phyloP scores from a whole-genome alignment of 2,113 vertebrate genomes.

The Trogon surrucura region DNA sequence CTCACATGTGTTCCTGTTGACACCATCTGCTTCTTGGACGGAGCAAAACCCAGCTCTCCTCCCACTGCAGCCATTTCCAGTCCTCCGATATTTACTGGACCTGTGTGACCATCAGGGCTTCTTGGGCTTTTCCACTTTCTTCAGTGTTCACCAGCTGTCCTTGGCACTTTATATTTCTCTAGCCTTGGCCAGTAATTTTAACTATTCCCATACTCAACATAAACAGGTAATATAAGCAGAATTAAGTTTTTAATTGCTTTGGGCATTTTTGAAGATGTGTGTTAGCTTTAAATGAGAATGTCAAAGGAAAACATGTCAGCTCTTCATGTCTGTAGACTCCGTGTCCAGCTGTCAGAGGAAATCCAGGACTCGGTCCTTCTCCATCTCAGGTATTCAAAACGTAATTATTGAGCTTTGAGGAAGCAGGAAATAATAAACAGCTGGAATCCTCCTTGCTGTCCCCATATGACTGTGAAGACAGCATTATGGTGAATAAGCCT shows the following conservation, averaged over 20 bases:
- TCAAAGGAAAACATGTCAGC: neutral
- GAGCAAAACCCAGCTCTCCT: neutral
- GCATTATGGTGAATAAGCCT: neutral
- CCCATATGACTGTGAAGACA: neutral
- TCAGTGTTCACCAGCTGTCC: neutral
- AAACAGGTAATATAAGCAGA: neutral
- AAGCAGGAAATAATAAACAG: neutral
- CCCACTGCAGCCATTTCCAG: neutral
- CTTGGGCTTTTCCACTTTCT: neutral
- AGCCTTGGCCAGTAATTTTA: neutral
- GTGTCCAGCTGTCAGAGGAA: neutral
- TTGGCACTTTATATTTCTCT: neutral
- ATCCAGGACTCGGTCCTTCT: neutral
- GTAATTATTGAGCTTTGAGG: neutral
- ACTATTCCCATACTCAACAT: neutral
- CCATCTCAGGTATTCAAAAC: neutral
- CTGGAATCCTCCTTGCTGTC: neutral
- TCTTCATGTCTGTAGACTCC: neutral
- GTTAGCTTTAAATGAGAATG: neutral
- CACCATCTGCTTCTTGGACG: neutral
- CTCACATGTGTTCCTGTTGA: neutral
- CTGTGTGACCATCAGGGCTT: neutral
- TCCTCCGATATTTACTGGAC: neutral
- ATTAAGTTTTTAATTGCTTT: neutral
- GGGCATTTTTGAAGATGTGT: neutral